Evolutionary conservation across 2,888 invertebrate species (phyloP).

Genomic region (Acleris emargana): DNA sequence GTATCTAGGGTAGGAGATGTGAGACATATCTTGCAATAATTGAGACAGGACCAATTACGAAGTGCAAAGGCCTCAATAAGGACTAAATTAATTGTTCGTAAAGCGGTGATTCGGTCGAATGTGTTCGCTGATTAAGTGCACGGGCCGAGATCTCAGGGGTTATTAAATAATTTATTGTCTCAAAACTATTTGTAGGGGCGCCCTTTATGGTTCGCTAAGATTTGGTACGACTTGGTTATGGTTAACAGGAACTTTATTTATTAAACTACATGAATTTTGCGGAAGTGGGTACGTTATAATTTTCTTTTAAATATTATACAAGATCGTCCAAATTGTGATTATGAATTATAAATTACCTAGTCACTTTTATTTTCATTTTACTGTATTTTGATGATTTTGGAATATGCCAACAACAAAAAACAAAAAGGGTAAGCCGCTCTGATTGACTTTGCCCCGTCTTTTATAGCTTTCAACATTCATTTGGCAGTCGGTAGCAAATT

Average conservation of each 20-base stretch:
- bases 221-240: neutral
- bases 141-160: conserved; percentile 66
- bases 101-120: conserved; percentile 73
- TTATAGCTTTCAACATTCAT: conserved; percentile 79
- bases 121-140: conserved; percentile 76
- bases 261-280: neutral
- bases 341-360: no score
- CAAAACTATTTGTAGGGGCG: conserved; percentile 70
- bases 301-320: neutral
- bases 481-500: conserved; percentile 80
- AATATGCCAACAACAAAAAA: conserved; percentile 48
- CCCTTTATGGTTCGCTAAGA: conserved; percentile 12
- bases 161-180: conserved; percentile 82
- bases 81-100: conserved; percentile 75
- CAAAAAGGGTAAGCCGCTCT: conserved; percentile 51
- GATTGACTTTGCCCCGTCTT: conserved; percentile 77
- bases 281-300: neutral
- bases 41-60: conserved; percentile 48
- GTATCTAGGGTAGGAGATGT: neutral
- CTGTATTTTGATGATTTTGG: no score
- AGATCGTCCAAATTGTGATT: no score
- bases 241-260: conserved; percentile 4
- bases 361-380: no score
- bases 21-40: conserved; percentile 36
- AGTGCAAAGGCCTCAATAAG: conserved; percentile 58